Evolutionary conservation across 2,113 vertebrate species (phyloP).

Genomic region (Sphaerodactylus townsendi): DNA sequence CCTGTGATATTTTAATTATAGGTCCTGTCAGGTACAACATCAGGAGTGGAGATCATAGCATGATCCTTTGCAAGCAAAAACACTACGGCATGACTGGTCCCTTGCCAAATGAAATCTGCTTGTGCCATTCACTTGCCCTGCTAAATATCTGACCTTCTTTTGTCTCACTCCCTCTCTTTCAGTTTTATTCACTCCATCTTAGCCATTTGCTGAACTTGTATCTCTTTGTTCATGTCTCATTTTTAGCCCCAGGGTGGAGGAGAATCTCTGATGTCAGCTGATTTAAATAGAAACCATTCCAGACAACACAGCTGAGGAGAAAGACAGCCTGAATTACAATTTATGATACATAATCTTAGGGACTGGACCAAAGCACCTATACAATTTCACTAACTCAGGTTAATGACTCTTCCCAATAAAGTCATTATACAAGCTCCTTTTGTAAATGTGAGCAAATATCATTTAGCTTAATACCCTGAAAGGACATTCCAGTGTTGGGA

Average conservation of each 20-base stretch:
- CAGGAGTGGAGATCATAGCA: constrained; percentile 15
- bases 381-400: background rate
- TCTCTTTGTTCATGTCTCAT: constrained; percentile 15
- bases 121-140: background rate
- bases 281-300: constrained; percentile 3
- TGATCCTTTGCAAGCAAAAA: constrained; percentile 15
- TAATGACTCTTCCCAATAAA: background rate
- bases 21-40: background rate
- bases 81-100: background rate
- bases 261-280: background rate
- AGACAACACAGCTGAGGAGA: background rate
- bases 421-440: background rate
- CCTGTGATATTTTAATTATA: background rate
- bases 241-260: background rate
- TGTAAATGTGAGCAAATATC: background rate
- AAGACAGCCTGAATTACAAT: constrained; percentile 19
- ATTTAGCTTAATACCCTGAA: background rate
- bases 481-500: background rate
- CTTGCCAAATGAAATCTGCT: constrained; percentile 30
- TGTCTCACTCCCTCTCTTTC: background rate
- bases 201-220: constrained; percentile 25
- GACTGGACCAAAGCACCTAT: background rate
- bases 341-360: background rate
- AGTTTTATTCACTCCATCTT: constrained; percentile 23
- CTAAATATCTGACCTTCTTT: constrained; percentile 35